Percentiles rank a stretch among this genome's conserved stretches.
Evolutionary conservation across 2,888 invertebrate species (phyloP).

Genomic region (Caenorhabditis drosophilae): DNA sequence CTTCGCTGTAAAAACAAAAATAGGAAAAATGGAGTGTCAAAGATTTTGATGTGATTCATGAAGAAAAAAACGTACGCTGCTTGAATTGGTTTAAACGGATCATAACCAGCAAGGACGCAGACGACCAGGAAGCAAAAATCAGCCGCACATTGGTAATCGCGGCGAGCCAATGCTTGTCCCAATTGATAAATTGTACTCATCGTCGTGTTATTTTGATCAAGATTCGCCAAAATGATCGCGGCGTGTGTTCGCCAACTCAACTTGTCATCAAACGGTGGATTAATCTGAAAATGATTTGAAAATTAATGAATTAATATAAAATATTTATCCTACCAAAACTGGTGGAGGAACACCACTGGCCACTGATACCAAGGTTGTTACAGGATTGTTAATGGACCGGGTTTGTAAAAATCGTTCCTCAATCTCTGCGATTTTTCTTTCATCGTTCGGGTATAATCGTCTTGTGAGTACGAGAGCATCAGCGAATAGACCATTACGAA

Average conservation of each 20-base stretch:
- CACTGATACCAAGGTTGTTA: slow-evolving; percentile 61
- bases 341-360: slow-evolving; percentile 58
- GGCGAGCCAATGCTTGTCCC: slow-evolving; percentile 68
- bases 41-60: neutral
- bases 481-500: slow-evolving; percentile 57
- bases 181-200: slow-evolving; percentile 60
- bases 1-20: slow-evolving; percentile 26
- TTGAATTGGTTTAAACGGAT: slow-evolving; percentile 45
- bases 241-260: slow-evolving; percentile 93
- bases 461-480: slow-evolving; percentile 62
- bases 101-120: slow-evolving; percentile 68
- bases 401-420: slow-evolving; percentile 56
- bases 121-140: slow-evolving; percentile 95
- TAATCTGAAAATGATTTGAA: no score
- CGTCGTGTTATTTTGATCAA: slow-evolving; percentile 43
- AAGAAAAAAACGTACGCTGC: slow-evolving; percentile 10
- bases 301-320: no score
- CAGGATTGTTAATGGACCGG: slow-evolving; percentile 58
- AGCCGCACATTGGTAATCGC: slow-evolving; percentile 86
- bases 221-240: slow-evolving; percentile 82
- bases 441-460: slow-evolving; percentile 53
- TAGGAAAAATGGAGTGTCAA: neutral
- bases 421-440: slow-evolving; percentile 45
- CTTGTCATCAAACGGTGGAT: slow-evolving; percentile 71
- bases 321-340: no score